A percentile compares a stretch with the other conserved stretches of the same genome.
These are phyloP conservation scores for Threskiornis aethiopicus DNA, from an alignment of 2,797 vertebrate genomes.

Conservation along the genomic window DNA sequence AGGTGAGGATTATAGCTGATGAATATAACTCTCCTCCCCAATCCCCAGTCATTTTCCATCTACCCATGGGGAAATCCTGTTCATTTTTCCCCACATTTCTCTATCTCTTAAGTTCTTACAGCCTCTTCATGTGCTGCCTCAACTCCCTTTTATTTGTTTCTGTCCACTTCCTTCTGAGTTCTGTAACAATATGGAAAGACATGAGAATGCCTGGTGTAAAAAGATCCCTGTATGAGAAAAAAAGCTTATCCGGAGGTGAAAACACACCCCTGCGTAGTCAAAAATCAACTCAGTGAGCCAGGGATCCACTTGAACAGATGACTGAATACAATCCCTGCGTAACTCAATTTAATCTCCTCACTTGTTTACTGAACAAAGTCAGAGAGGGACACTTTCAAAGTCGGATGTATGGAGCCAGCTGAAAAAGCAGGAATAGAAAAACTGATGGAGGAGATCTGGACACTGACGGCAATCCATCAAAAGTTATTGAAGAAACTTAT, in stretches of 20 bases:
- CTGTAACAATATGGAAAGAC: not conserved
- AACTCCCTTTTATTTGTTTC: not conserved
- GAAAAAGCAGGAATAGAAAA: not conserved
- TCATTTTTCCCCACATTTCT: not conserved
- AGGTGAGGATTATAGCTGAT: not conserved
- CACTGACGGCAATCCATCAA: not conserved
- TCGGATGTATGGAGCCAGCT: not conserved
- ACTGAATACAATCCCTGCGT: not conserved
- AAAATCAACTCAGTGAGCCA: not conserved
- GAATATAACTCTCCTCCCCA: not conserved
- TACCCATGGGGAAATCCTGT: not conserved
- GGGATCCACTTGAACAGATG: not conserved
- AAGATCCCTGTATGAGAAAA: not conserved
- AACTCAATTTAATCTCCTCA: not conserved
- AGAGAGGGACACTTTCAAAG: not conserved
- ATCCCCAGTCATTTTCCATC: not conserved
- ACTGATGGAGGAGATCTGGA: not conserved
- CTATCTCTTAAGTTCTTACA: not conserved
- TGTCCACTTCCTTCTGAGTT: not conserved
- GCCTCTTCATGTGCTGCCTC: not conserved
- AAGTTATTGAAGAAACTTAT: not conserved
- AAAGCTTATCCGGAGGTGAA: not conserved
- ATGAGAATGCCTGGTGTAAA: not conserved
- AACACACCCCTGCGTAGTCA: not conserved
- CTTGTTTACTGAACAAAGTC: not conserved